phyloP scores from a whole-genome alignment of 2,113 vertebrate genomes.

The Genyomyrus donnyi region DNA sequence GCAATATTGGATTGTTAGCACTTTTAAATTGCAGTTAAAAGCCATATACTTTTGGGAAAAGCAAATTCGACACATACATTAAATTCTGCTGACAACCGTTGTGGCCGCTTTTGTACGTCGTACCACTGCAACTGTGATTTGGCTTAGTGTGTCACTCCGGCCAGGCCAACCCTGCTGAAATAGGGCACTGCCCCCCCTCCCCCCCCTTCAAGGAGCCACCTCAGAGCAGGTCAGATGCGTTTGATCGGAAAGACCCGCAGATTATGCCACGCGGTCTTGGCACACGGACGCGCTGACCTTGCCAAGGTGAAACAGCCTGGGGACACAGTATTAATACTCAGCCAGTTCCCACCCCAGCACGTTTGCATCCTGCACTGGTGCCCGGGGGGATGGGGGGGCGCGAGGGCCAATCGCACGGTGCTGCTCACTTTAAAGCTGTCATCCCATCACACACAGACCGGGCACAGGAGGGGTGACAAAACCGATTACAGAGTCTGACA shows the following conservation, averaged over 20 bases:
- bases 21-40: slow-evolving; percentile 5
- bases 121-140: neutral
- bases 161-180: neutral
- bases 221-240: neutral
- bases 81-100: neutral
- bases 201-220: neutral
- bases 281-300: neutral
- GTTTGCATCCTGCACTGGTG: neutral
- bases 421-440: neutral
- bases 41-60: neutral
- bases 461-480: neutral
- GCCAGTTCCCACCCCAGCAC: neutral
- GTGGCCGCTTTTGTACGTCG: neutral
- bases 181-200: neutral
- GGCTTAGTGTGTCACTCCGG: neutral
- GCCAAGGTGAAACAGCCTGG: slow-evolving; percentile 18
- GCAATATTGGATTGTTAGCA: neutral
- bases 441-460: neutral
- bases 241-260: neutral
- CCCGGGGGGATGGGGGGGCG: neutral
- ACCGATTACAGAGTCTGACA: neutral
- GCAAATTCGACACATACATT: neutral
- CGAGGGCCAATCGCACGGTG: neutral
- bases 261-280: slow-evolving; percentile 5
- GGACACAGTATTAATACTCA: slow-evolving; percentile 11